These are phyloP conservation scores for Perizoma affinitatum DNA, from an alignment of 2,888 invertebrate species.

Conservation along the genomic window DNA sequence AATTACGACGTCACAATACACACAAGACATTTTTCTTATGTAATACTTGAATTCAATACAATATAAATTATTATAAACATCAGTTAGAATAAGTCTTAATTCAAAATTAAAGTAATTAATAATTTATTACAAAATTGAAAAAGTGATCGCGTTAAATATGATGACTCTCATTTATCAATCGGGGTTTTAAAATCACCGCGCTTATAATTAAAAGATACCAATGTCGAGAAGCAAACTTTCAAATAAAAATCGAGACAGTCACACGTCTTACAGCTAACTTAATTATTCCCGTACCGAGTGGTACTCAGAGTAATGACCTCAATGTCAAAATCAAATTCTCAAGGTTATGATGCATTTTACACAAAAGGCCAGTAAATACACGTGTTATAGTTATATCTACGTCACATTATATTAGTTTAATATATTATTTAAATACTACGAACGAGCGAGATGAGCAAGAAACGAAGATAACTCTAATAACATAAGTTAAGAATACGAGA, in stretches of 20 bases:
- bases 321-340: conserved; percentile 53
- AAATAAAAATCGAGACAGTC: conserved; percentile 66
- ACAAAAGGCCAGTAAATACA: conserved; percentile 77
- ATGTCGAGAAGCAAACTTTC: conserved; percentile 54
- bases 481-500: conserved; percentile 35
- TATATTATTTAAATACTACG: conserved; percentile 53
- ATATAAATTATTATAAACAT: conserved; percentile 56
- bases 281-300: conserved; percentile 66
- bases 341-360: conserved; percentile 69
- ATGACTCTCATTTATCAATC: conserved; percentile 44
- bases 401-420: conserved; percentile 72
- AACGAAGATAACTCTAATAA: conserved; percentile 52
- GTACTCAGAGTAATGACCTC: conserved; percentile 54
- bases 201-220: conserved; percentile 52
- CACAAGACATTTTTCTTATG: conserved; percentile 53
- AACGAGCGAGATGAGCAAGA: conserved; percentile 76
- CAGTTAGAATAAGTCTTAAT: conserved; percentile 59
- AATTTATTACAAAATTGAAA: conserved; percentile 41
- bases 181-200: conserved; percentile 68
- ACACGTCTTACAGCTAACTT: conserved; percentile 73
- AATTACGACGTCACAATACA: conserved; percentile 64
- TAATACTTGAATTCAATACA: conserved; percentile 64
- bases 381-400: conserved; percentile 73
- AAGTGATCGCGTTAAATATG: conserved; percentile 45
- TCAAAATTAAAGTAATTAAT: conserved; percentile 49